Conservation (phyloP, 2,888 invertebrate genomes). For the Apodemia zela region DNA sequence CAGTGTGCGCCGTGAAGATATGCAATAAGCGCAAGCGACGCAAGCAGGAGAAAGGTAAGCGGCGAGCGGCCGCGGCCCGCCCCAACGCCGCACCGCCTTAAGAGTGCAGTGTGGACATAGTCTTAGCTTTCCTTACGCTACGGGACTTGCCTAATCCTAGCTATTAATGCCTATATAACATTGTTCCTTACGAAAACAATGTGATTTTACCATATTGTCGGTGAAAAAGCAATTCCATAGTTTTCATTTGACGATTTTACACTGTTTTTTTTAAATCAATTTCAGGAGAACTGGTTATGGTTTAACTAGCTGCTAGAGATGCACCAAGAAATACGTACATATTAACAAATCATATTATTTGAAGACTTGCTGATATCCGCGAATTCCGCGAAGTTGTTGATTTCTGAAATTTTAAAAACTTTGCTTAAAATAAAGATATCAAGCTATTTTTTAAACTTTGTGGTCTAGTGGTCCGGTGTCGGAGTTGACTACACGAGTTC, state of each 20-base stretch:
- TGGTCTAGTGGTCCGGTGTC: no score
- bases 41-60: slow-evolving; percentile 97
- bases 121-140: slow-evolving; percentile 19
- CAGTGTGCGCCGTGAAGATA: slow-evolving; percentile 98
- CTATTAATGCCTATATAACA: slow-evolving; percentile 8
- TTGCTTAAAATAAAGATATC: no score
- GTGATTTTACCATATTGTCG: slow-evolving; percentile 54
- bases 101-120: slow-evolving; percentile 23
- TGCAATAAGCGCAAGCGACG: slow-evolving; percentile 98
- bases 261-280: not conserved
- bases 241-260: not conserved
- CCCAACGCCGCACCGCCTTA: slow-evolving; percentile 32
- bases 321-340: no score
- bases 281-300: not conserved
- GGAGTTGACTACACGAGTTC: no score
- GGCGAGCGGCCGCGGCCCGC: slow-evolving; percentile 54
- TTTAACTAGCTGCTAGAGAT: no score
- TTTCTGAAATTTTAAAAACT: no score
- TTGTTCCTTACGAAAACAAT: not conserved
- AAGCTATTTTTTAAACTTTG: no score
- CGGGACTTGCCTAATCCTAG: not conserved
- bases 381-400: no score
- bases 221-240: slow-evolving; percentile 43
- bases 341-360: no score
- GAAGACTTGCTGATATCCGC: no score